Evolutionary conservation across 2,113 vertebrate genomes (phyloP), one percentile per base, ranked within the genome.

Genomic region (Hiodon alosoides): DNA sequence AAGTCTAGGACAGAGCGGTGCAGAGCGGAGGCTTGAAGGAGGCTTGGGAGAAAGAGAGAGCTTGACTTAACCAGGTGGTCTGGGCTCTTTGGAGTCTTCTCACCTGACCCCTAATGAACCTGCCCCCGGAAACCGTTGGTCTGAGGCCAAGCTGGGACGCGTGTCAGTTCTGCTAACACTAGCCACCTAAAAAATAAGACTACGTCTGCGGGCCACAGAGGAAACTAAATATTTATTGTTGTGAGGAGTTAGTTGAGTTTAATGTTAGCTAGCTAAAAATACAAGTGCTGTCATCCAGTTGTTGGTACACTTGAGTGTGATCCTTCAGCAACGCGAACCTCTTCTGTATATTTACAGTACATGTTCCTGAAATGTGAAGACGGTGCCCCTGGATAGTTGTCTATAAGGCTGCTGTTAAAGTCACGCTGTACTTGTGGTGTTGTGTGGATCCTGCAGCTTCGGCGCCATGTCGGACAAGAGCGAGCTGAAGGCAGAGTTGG

Each of bases 381-480:
- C 31, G 31, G 31, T 31, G 31, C 31, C 31, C 31, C 31, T 31
- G 31, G 31, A 31, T 31, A 31, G 31, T 31, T 31, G 31, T 31
- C 31, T 31, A 31, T 31, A 31, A 31, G 31, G 31, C 31, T 31
- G 31, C 31, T 31, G 31, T 31, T 31, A 31, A 31, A 31, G 31
- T 31, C 31, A 31, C 31, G 31, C 31, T 31, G 31, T 31, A 31
- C 31, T 31, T 31, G 31, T 31, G 31, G 31, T 31, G 31, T 31
- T 31, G 4, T 46, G 9, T 46, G 31, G 2, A 4, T 67, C 47
- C 13, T 67, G 10, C 81, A 90, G 87, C 76, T 77, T 89, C 84
- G 72, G 87, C 92, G 91, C 87, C 88, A 99, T 99, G 97, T 98
- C 97, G 70, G 97, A 99, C 88, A 98, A 98, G 93, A 98, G 95